Evolutionary conservation across 2,113 vertebrate genomes (phyloP).

Genomic region (Aegithalos caudatus): DNA sequence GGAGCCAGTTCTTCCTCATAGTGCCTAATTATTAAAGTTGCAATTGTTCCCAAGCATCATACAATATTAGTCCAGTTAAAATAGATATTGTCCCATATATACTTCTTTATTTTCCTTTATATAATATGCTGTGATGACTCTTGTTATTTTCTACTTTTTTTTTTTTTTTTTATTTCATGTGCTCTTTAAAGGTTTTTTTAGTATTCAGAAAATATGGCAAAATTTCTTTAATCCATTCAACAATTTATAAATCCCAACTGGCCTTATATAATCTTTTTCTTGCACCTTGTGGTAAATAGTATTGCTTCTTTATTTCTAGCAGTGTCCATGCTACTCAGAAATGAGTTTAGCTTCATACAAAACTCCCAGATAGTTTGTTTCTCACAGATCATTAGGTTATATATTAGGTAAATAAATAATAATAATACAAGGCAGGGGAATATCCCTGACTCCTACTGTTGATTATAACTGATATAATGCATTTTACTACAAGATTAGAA

Average conservation of each 20-base stretch:
- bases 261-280: background rate
- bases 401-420: background rate
- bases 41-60: background rate
- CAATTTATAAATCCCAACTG: background rate
- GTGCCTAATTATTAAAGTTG: background rate
- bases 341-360: background rate
- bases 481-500: background rate
- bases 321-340: background rate
- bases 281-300: background rate
- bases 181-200: background rate
- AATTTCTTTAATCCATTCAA: background rate
- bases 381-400: background rate
- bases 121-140: background rate
- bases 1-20: background rate
- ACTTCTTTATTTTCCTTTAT: background rate
- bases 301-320: background rate
- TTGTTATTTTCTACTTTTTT: background rate
- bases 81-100: background rate
- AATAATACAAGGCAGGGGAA: accelerated
- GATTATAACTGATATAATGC: background rate
- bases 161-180: background rate
- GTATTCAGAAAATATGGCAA: background rate
- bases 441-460: background rate
- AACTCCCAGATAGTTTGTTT: background rate
- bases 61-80: background rate